Conservation (phyloP, 2,113 vertebrate species). For the Anarhynchus alexandrinus region DNA sequence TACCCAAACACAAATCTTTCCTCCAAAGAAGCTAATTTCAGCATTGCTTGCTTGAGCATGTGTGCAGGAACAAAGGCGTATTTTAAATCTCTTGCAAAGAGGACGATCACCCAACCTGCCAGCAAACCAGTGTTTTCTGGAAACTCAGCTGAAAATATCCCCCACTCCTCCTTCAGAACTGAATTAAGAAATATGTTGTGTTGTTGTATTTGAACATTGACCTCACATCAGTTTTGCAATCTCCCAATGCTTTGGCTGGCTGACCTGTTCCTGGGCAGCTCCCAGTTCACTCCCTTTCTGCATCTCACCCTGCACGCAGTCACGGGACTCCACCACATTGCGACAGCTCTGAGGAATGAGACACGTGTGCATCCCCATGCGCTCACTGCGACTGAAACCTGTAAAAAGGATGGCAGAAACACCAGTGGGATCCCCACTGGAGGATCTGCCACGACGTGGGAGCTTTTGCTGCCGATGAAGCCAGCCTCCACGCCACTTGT, state of each 20-base stretch:
- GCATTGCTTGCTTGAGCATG: background rate
- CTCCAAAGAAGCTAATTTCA: background rate
- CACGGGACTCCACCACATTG: fast-evolving
- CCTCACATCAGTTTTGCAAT: background rate
- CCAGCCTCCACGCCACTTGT: fast-evolving
- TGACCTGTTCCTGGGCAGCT: background rate
- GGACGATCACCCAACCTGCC: background rate
- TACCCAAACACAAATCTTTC: background rate
- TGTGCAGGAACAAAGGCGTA: background rate
- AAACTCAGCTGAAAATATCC: background rate
- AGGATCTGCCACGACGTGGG: fast-evolving
- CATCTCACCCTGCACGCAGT: fast-evolving
- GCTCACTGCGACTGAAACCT: background rate
- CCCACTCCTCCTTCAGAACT: background rate
- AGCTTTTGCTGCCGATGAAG: fast-evolving
- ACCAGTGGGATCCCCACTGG: background rate
- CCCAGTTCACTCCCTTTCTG: background rate
- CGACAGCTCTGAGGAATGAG: background rate
- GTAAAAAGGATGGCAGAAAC: background rate
- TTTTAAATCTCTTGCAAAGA: background rate
- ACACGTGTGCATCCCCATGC: fast-evolving
- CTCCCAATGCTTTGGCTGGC: background rate
- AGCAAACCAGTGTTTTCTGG: background rate
- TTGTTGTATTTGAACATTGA: background rate
- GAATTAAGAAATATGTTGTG: background rate